A percentile compares a stretch with the other conserved stretches of the same genome.
These are phyloP conservation scores for Limnephilus rhombicus DNA, from an alignment of 2,888 invertebrate species.

Conservation along the genomic window DNA sequence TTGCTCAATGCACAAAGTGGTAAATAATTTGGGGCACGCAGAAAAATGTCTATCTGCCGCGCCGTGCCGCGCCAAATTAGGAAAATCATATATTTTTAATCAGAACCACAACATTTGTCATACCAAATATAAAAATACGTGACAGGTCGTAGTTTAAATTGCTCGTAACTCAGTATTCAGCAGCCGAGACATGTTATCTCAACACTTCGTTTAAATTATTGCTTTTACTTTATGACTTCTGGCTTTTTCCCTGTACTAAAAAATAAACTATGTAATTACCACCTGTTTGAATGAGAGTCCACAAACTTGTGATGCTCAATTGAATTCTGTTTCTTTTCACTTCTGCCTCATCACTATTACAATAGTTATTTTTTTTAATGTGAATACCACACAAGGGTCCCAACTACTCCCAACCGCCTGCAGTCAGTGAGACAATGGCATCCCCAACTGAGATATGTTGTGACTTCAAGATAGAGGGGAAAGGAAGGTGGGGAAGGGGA, in stretches of 20 bases:
- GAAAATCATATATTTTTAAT: neutral
- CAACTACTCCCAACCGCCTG: too few species aligned
- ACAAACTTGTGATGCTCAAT: neutral
- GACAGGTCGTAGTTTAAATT: neutral
- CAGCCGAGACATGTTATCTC: neutral
- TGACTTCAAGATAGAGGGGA: too few species aligned
- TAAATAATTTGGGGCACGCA: neutral
- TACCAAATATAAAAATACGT: neutral
- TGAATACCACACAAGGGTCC: too few species aligned
- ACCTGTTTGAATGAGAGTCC: neutral
- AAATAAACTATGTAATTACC: neutral
- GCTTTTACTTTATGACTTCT: neutral
- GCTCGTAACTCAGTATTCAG: neutral
- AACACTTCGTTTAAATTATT: neutral
- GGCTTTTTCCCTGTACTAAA: neutral
- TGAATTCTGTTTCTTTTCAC: neutral
- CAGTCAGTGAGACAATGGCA: too few species aligned
- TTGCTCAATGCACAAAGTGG: neutral
- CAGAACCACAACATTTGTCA: neutral
- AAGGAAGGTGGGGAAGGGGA: too few species aligned
- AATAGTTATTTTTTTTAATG: too few species aligned
- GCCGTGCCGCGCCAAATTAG: neutral
- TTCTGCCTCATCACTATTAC: neutral
- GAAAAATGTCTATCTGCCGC: neutral
- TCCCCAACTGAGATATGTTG: too few species aligned